These are phyloP conservation scores for Megalops atlanticus DNA, from an alignment of 2,113 vertebrate genomes.

Conservation along the genomic window DNA sequence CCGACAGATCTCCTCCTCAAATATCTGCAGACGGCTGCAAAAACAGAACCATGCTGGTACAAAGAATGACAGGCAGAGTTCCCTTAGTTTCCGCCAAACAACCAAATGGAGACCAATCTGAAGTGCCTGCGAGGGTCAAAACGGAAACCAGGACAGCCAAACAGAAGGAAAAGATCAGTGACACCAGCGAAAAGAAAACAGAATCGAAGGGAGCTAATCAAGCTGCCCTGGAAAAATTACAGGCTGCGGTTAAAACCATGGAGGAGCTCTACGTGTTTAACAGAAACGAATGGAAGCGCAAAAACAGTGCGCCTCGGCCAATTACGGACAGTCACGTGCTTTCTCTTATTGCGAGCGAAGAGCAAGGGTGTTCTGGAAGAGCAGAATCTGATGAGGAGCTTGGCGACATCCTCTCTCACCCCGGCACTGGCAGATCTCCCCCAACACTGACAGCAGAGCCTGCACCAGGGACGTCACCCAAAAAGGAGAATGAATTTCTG, in stretches of 20 bases:
- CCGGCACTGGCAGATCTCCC: slow-evolving; percentile 56
- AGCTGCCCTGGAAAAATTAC: slow-evolving; percentile 88
- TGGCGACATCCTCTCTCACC: slow-evolving; percentile 52
- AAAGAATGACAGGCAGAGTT: slow-evolving; percentile 67
- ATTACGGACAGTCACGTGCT: slow-evolving; percentile 85
- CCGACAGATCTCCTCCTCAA: slow-evolving; percentile 24
- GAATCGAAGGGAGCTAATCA: slow-evolving; percentile 68
- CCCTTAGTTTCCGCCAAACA: slow-evolving; percentile 69
- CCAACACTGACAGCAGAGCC: slow-evolving; percentile 50
- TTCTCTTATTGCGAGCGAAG: slow-evolving; percentile 81
- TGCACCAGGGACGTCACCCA: slow-evolving; percentile 24
- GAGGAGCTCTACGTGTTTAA: slow-evolving; percentile 92
- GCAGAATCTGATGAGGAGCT: slow-evolving; percentile 43
- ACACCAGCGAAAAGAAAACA: slow-evolving; percentile 64
- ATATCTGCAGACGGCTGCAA: slow-evolving; percentile 59
- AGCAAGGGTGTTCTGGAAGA: slow-evolving; percentile 48
- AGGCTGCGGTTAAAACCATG: slow-evolving; percentile 93
- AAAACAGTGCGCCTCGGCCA: slow-evolving; percentile 75
- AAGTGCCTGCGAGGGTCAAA: slow-evolving; percentile 64
- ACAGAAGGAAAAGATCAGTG: slow-evolving; percentile 71
- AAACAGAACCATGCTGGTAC: slow-evolving; percentile 63
- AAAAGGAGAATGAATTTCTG: slow-evolving; percentile 39
- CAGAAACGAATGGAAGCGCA: slow-evolving; percentile 92
- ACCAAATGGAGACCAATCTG: slow-evolving; percentile 68
- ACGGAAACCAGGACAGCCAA: slow-evolving; percentile 72